Evolutionary conservation across 2,888 invertebrate genomes (phyloP), one percentile per base, ranked within the genome.

Genomic region (Ectobius pallidus): DNA sequence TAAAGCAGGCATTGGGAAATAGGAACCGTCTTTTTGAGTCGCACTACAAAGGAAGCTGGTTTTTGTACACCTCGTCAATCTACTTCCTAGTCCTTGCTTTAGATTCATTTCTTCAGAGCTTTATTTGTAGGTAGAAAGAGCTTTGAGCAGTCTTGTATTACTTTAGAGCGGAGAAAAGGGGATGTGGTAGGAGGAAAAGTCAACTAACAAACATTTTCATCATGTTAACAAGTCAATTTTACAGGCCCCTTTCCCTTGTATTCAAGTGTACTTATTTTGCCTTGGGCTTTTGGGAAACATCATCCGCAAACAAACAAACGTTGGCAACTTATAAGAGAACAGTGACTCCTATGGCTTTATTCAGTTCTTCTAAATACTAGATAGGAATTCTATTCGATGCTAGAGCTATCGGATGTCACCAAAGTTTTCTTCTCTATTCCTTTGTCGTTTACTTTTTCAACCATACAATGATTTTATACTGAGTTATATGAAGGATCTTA

Each of bases 201-300:
- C 58, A 58, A 16, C 30, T 30, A 58, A 58, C 58, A 30, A 30
- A 58, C 58, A 58, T 14, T 58, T 58, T 58, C 58, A 58, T 58
- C 30, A 58, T 58, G 58, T 58, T 58, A 58, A 30, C 58, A 58
- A 58, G 58, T 58, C 58, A 58, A 58, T 58, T 58, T 58, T 58
- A 58, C 58, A 58, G 18, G 27, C n/a, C 34, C 34, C n/a, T n/a
- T n/a, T n/a, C 11, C 34, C 34, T 11, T 34, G 34, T 11, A 7
- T 7, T 34, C 11, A 6, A 32, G 27, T 58, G n/a, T 30, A 58
- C 58, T 32, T 58, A 58, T 32, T 58, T 58, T n/a, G 58, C 58
- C 58, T 30, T 58, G n/a, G 58, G 58, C 58, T 58, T n/a, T 14
- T 34, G 11, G 34, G 34, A 34, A 7, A 34, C 34, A 34, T n/a